Conservation (phyloP, 2,888 invertebrate genomes). For the Habroteleia sp. region DNA sequence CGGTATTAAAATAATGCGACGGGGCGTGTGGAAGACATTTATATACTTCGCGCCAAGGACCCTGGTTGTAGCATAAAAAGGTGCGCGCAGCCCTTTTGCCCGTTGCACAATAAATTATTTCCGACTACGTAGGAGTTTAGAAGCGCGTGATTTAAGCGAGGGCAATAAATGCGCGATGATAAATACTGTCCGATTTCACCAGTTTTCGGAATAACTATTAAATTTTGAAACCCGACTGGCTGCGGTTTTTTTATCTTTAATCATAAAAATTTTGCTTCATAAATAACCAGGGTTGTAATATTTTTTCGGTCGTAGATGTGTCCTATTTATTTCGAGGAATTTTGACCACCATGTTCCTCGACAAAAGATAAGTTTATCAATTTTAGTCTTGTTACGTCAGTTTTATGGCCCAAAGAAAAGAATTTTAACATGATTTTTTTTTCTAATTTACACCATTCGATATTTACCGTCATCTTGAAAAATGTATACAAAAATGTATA, state of each 20-base stretch:
- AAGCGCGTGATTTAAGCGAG: constrained; percentile 35
- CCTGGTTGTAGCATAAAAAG: constrained; percentile 29
- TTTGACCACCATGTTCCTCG: no score
- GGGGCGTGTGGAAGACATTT: constrained; percentile 49
- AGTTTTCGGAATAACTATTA: constrained; percentile 53
- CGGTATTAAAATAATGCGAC: constrained; percentile 37
- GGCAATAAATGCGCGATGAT: constrained; percentile 48
- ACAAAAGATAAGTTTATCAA: no score
- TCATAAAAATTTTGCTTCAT: constrained; percentile 18
- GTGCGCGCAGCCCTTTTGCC: constrained; percentile 48
- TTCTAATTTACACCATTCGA: no score
- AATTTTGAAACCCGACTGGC: constrained; percentile 1
- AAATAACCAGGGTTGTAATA: constrained; percentile 7
- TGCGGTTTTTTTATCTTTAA: constrained; percentile 23
- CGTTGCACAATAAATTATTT: constrained; percentile 51
- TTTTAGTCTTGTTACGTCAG: no score
- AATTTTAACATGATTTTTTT: no score
- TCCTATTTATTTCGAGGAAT: background rate
- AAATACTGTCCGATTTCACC: constrained; percentile 22
- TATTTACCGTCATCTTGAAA: no score
- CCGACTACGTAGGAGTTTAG: constrained; percentile 26
- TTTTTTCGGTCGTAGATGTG: background rate
- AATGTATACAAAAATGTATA: no score
- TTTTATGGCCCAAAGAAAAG: no score
- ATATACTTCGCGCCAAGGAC: constrained; percentile 42